Evolutionary conservation across 2,888 invertebrate species (phyloP).

Genomic region (Ceramica pisi): DNA sequence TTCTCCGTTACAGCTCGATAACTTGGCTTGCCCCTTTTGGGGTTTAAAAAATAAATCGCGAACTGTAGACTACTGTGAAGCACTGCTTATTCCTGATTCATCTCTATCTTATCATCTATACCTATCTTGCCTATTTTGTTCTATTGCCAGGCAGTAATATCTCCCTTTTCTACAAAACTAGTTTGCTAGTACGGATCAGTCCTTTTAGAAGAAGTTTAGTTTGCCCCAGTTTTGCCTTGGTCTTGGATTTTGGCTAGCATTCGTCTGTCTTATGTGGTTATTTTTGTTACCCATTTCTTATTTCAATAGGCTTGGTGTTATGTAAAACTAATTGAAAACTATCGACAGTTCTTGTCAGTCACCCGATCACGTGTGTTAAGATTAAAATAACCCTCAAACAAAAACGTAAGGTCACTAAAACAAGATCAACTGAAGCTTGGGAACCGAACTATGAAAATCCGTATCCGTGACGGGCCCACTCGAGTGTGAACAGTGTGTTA

Average conservation of each 20-base stretch:
- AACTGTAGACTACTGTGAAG: no score
- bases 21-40: no score
- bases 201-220: no score
- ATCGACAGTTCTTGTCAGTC: constrained; percentile 8
- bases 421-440: constrained; percentile 70
- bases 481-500: constrained; percentile 88
- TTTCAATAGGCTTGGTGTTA: not conserved
- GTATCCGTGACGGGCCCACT: constrained; percentile 82
- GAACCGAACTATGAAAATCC: constrained; percentile 71
- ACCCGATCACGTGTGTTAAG: constrained; percentile 47
- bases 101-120: no score
- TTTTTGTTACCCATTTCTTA: not conserved
- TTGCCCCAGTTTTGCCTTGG: no score
- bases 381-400: constrained; percentile 43
- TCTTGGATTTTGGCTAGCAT: not conserved
- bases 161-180: no score
- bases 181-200: no score
- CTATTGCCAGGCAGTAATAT: no score
- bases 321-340: not conserved
- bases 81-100: no score
- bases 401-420: constrained; percentile 64
- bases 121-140: no score
- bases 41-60: no score
- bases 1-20: no score
- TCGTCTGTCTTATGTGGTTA: not conserved